phyloP scores from a whole-genome alignment of 2,888 invertebrate genomes.

The Pimpla rufipes region DNA sequence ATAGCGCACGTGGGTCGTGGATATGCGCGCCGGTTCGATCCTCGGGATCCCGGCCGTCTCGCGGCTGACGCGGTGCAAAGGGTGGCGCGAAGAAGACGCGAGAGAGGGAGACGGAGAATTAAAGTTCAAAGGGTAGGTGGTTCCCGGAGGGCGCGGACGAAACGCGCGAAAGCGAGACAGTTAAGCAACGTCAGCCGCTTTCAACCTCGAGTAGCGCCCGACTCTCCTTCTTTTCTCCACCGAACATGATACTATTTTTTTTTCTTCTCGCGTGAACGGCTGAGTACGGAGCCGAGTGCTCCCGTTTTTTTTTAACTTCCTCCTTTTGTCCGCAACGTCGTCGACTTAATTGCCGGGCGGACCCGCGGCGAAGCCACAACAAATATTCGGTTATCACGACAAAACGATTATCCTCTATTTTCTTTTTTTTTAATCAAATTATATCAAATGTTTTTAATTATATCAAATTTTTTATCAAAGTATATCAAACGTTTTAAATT shows the following conservation, averaged over 20 bases:
- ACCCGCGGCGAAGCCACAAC: neutral
- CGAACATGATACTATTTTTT: slow-evolving; percentile 44
- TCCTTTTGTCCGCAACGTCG: slow-evolving; percentile 2
- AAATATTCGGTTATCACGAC: neutral
- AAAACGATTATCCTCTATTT: neutral
- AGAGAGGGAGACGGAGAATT: slow-evolving; percentile 67
- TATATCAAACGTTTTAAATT: too few species aligned
- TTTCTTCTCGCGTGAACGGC: slow-evolving; percentile 29
- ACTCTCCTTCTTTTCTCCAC: slow-evolving; percentile 28
- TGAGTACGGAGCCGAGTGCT: slow-evolving; percentile 12
- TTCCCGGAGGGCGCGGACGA: slow-evolving; percentile 68
- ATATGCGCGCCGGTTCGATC: slow-evolving; percentile 26
- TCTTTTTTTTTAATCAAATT: neutral
- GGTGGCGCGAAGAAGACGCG: slow-evolving; percentile 50
- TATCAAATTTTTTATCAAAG: neutral
- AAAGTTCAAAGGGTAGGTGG: slow-evolving; percentile 80
- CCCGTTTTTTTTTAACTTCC: neutral
- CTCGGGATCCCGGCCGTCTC: slow-evolving; percentile 28
- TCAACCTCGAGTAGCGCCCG: slow-evolving; percentile 70
- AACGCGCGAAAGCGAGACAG: slow-evolving; percentile 62
- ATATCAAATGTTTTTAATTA: too few species aligned
- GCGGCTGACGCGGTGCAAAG: slow-evolving; percentile 64
- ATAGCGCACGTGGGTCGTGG: neutral
- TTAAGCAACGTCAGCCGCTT: slow-evolving; percentile 83
- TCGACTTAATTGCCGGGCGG: slow-evolving; percentile 25